phyloP scores from a whole-genome alignment of 2,797 vertebrate species.

The Sebastes steindachneri region DNA sequence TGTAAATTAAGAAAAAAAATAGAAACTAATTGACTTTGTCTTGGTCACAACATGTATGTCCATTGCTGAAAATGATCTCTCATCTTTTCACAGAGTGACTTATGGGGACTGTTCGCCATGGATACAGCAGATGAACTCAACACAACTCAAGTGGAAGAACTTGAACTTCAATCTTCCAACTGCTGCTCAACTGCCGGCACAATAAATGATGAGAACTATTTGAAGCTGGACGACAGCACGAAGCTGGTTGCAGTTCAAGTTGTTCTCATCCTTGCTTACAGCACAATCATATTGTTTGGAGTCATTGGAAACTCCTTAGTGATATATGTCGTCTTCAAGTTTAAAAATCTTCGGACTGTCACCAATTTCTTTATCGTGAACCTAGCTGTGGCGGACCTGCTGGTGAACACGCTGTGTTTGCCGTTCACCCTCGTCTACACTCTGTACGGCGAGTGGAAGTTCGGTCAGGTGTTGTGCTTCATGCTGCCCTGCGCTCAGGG shows the following conservation, averaged over 20 bases:
- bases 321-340: conserved; percentile 93
- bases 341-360: conserved; percentile 91
- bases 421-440: conserved; percentile 95
- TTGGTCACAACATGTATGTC: not conserved
- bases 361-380: conserved; percentile 98
- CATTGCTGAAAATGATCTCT: not conserved
- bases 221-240: conserved; percentile 88
- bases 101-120: conserved; percentile 55
- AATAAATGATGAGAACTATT: conserved; percentile 20
- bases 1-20: not conserved
- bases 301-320: conserved; percentile 93
- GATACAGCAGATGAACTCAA: conserved; percentile 55
- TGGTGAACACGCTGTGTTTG: conserved; percentile 93
- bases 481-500: conserved; percentile 93
- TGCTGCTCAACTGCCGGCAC: conserved; percentile 46
- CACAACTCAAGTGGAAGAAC: conserved; percentile 45
- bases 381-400: conserved; percentile 92
- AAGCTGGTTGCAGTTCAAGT: conserved; percentile 90
- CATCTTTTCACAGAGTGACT: conserved; percentile 51
- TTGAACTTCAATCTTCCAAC: conserved; percentile 48
- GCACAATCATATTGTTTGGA: conserved; percentile 92
- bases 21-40: not conserved
- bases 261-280: conserved; percentile 93
- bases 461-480: conserved; percentile 87
- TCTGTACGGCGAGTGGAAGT: conserved; percentile 90